phyloP scores from a whole-genome alignment of 2,113 vertebrate species.

The Chroicocephalus ridibundus region DNA sequence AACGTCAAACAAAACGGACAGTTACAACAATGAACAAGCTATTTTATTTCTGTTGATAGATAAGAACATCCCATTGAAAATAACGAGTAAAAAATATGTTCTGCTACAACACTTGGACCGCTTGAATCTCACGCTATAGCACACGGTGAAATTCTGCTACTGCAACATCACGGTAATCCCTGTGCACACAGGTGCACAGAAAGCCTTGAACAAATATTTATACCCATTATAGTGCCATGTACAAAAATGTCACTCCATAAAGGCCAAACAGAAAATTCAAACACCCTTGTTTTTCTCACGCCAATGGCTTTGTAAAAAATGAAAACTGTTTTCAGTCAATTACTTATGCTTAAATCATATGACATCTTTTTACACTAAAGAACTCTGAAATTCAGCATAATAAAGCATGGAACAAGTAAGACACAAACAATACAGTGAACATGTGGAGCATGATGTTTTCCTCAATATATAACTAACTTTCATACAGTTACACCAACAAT shows the following conservation, averaged over 20 bases:
- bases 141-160: background rate
- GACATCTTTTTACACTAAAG: background rate
- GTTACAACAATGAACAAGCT: slow-evolving; percentile 26
- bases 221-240: background rate
- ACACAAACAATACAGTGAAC: background rate
- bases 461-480: background rate
- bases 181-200: background rate
- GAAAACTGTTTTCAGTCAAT: background rate
- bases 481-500: background rate
- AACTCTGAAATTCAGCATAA: background rate
- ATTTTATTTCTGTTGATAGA: slow-evolving; percentile 58
- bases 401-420: background rate
- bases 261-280: background rate
- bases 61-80: slow-evolving; percentile 45
- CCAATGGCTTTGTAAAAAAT: background rate
- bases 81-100: slow-evolving; percentile 48
- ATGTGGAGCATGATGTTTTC: background rate
- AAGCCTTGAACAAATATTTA: slow-evolving; percentile 23
- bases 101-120: slow-evolving; percentile 7
- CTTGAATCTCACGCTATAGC: background rate
- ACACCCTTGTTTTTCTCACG: background rate
- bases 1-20: accelerated
- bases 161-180: background rate
- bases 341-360: background rate
- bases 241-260: background rate